Evolutionary conservation across 2,113 vertebrate genomes (phyloP).

Genomic region (Hyperoodon ampullatus): DNA sequence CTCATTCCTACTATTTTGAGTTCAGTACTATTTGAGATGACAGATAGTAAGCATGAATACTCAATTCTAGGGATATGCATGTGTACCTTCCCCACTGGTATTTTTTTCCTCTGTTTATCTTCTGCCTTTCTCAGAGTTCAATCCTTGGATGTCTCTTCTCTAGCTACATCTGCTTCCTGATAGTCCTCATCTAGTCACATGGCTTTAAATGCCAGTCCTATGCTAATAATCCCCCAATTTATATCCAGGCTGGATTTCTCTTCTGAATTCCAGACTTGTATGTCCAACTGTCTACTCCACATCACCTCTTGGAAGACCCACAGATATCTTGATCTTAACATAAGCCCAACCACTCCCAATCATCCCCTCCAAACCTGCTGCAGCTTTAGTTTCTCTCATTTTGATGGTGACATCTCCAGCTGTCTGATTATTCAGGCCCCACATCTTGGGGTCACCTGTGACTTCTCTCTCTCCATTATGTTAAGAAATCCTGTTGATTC

Average conservation of each 20-base stretch:
- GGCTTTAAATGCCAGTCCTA: neutral
- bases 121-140: neutral
- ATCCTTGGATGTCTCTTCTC: neutral
- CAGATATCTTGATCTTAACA: neutral
- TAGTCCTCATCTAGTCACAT: neutral
- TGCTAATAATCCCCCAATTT: neutral
- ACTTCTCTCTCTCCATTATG: neutral
- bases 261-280: neutral
- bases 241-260: neutral
- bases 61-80: neutral
- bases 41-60: neutral
- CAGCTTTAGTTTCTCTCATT: neutral
- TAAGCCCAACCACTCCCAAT: neutral
- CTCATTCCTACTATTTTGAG: neutral
- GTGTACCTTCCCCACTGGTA: neutral
- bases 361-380: neutral
- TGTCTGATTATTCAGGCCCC: neutral
- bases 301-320: neutral
- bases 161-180: neutral
- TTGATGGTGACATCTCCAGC: neutral
- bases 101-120: neutral
- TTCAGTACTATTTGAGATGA: neutral
- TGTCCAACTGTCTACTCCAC: neutral
- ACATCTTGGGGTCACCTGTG: neutral
- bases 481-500: neutral